Evolutionary conservation across 2,888 invertebrate species (phyloP).

Genomic region (Priocnemis perturbator): DNA sequence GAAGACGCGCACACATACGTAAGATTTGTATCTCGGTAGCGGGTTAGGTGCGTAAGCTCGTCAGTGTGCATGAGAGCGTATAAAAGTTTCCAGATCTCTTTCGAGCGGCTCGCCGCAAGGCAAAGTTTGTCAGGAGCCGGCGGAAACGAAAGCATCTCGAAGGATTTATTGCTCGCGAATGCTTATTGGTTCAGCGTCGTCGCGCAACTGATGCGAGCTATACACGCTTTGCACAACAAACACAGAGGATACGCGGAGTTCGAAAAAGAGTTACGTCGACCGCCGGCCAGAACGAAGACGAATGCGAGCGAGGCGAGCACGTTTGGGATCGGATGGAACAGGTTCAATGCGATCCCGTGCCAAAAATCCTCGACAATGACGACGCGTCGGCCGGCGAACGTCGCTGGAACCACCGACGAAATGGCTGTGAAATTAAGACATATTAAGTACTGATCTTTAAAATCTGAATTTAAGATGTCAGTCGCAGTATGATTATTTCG

Average conservation of each 20-base stretch:
- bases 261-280: conserved; percentile 30
- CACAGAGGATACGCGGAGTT: conserved; percentile 38
- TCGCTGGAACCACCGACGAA: too few species aligned
- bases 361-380: too few species aligned
- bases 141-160: conserved; percentile 36
- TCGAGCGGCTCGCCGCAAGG: conserved; percentile 6
- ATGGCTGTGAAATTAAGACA: too few species aligned
- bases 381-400: too few species aligned
- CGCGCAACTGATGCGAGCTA: conserved; percentile 35
- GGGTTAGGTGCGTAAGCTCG: background rate
- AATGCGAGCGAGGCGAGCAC: background rate
- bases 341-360: too few species aligned
- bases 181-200: conserved; percentile 46
- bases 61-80: conserved; percentile 2
- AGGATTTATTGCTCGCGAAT: conserved; percentile 49
- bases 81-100: conserved; percentile 28
- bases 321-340: background rate
- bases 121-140: conserved; percentile 41
- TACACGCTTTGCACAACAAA: conserved; percentile 39
- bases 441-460: too few species aligned
- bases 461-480: too few species aligned
- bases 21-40: too few species aligned
- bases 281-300: background rate
- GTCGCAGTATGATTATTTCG: too few species aligned
- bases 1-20: too few species aligned